These are phyloP conservation scores for Lateolabrax maculatus DNA, from an alignment of 2,797 vertebrate genomes.

Conservation along the genomic window DNA sequence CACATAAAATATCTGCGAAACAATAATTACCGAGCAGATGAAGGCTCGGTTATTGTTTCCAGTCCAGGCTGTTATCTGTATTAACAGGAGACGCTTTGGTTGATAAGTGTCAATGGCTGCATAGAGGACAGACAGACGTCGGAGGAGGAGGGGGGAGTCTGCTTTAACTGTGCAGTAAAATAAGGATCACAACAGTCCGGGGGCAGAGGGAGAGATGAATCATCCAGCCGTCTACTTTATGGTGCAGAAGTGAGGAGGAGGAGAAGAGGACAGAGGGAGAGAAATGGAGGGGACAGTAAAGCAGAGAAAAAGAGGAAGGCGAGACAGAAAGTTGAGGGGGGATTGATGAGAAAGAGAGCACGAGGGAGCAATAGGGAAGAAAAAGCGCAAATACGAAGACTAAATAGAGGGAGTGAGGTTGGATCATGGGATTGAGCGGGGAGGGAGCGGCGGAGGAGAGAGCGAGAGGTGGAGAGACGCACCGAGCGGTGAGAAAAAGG, in stretches of 20 bases:
- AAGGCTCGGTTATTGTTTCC: conserved; percentile 48
- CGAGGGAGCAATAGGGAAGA: conserved; percentile 22
- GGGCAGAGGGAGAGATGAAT: conserved; percentile 68
- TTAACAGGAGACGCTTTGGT: conserved; percentile 28
- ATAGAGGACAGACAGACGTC: conserved; percentile 59
- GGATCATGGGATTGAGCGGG: conserved; percentile 21
- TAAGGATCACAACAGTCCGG: conserved; percentile 69
- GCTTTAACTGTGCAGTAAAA: conserved; percentile 67
- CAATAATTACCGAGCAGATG: conserved; percentile 46
- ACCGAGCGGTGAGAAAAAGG: neutral
- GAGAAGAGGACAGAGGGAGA: conserved; percentile 48
- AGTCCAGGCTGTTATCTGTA: conserved; percentile 33
- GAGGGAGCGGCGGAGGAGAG: neutral
- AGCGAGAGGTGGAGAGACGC: conserved; percentile 5
- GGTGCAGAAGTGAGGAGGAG: conserved; percentile 63
- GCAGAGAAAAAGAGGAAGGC: conserved; percentile 34
- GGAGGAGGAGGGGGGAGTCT: conserved; percentile 50
- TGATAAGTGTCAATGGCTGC: conserved; percentile 60
- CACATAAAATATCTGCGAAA: conserved; percentile 54
- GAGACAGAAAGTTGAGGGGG: conserved; percentile 46
- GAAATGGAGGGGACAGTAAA: conserved; percentile 46
- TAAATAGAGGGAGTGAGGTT: conserved; percentile 33
- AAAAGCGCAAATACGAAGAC: conserved; percentile 15
- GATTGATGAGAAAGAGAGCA: conserved; percentile 47
- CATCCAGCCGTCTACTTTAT: conserved; percentile 70